Conservation (phyloP, 2,113 vertebrate species). For the Regulus satrapa region DNA sequence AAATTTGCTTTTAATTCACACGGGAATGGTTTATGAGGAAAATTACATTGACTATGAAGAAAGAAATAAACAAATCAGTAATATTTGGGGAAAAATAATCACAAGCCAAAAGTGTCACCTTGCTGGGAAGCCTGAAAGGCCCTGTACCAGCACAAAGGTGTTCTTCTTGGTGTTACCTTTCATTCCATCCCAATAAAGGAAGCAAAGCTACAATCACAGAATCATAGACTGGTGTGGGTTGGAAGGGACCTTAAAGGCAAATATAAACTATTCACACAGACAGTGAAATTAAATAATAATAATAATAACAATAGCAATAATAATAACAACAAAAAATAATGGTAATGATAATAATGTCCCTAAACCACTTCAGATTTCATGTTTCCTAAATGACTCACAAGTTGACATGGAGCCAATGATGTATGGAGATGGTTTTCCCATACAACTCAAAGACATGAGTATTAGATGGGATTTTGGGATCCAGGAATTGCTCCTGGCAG, state of each 20-base stretch:
- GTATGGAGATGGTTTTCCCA: neutral
- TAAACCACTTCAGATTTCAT: neutral
- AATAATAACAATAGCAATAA: neutral
- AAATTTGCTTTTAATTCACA: conserved; percentile 58
- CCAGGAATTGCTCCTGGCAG: neutral
- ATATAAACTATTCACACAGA: neutral
- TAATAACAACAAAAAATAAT: too few species aligned
- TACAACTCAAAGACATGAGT: neutral
- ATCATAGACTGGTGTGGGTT: neutral
- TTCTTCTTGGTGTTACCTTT: fast-evolving
- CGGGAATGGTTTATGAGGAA: conserved; percentile 49
- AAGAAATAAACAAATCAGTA: neutral
- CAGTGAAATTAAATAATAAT: neutral
- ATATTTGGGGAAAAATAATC: neutral
- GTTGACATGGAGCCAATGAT: neutral
- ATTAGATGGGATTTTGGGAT: neutral
- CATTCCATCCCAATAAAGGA: fast-evolving
- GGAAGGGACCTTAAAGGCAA: neutral
- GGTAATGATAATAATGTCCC: neutral
- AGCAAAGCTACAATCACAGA: neutral
- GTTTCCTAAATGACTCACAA: neutral
- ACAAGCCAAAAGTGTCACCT: neutral
- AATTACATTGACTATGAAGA: conserved; percentile 16
- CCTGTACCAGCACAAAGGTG: neutral
- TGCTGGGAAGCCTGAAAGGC: neutral